phyloP scores from a whole-genome alignment of 2,888 invertebrate species.

The Zeuzera pyrina region DNA sequence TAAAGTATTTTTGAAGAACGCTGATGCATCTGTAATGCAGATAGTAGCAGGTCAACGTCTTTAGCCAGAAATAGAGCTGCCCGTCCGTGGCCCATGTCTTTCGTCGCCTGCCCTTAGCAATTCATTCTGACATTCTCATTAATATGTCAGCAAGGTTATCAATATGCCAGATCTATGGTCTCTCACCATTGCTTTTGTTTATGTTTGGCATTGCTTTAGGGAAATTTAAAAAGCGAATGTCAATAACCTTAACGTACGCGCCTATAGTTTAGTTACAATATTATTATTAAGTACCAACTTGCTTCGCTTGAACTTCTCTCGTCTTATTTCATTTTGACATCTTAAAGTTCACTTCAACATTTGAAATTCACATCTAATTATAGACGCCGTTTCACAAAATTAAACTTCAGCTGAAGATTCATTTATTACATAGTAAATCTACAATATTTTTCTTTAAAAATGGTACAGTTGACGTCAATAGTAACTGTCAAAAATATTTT shows the following conservation, averaged over 20 bases:
- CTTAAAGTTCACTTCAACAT: no score
- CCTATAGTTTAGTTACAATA: slow-evolving; percentile 18
- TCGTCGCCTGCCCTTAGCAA: slow-evolving; percentile 53
- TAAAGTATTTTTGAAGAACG: slow-evolving; percentile 22
- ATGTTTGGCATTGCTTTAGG: slow-evolving; percentile 17
- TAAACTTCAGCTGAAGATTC: no score
- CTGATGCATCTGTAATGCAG: slow-evolving; percentile 30
- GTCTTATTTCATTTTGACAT: no score
- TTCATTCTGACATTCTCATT: slow-evolving; percentile 55
- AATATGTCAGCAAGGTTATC: slow-evolving; percentile 63
- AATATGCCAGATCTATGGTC: slow-evolving; percentile 39
- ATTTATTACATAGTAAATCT: no score
- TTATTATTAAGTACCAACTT: no score
- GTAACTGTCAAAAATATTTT: no score
- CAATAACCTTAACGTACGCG: slow-evolving; percentile 6
- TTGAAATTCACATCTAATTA: no score
- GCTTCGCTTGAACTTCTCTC: no score
- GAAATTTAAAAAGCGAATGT: slow-evolving; percentile 6
- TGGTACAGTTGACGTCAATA: no score
- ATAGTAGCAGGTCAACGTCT: slow-evolving; percentile 57
- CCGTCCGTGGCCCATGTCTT: slow-evolving; percentile 46
- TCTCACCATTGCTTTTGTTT: slow-evolving; percentile 31
- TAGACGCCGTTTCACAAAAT: no score
- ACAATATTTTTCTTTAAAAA: no score
- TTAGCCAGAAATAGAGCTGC: slow-evolving; percentile 50